Evolutionary conservation across 1,140 invertebrate genomes (phyloP).

Genomic region (Drosophila kanapiae): DNA sequence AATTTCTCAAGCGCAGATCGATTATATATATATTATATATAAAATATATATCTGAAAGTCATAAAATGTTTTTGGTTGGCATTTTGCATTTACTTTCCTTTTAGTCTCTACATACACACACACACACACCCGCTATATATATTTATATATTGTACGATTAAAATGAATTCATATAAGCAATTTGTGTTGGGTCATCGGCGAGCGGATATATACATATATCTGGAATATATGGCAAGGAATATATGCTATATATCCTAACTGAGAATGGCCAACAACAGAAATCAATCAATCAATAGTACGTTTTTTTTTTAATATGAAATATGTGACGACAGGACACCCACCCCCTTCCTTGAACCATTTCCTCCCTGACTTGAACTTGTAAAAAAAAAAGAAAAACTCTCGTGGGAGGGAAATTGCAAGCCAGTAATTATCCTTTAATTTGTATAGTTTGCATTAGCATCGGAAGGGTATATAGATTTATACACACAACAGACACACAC

Average conservation of each 20-base stretch:
- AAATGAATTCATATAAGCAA: conserved; percentile 46
- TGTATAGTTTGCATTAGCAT: conserved; percentile 68
- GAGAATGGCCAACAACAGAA: conserved; percentile 16
- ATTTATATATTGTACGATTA: conserved; percentile 40
- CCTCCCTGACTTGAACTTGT: background rate
- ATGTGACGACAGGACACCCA: conserved; percentile 2
- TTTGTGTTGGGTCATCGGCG: conserved; percentile 28
- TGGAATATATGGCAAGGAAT: conserved; percentile 12
- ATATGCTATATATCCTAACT: background rate
- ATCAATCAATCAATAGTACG: conserved; percentile 29
- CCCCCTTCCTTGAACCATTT: background rate
- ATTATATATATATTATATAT: conserved; percentile 32
- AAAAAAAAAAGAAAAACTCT: background rate
- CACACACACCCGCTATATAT: conserved; percentile 26
- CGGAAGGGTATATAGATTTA: conserved; percentile 72
- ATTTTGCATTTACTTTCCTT: conserved; percentile 36
- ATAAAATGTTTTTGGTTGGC: conserved; percentile 34
- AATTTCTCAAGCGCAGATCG: conserved; percentile 13
- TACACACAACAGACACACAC: conserved; percentile 49
- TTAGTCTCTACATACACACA: background rate
- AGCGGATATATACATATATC: background rate
- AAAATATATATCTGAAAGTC: conserved; percentile 1
- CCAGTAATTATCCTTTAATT: too few relatives aligned
- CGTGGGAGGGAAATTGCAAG: too few relatives aligned
- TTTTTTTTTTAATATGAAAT: conserved; percentile 26